Evolutionary conservation across 2,888 invertebrate genomes (phyloP), one percentile per base, ranked within the genome.

Genomic region (Drosophila quinaria): DNA sequence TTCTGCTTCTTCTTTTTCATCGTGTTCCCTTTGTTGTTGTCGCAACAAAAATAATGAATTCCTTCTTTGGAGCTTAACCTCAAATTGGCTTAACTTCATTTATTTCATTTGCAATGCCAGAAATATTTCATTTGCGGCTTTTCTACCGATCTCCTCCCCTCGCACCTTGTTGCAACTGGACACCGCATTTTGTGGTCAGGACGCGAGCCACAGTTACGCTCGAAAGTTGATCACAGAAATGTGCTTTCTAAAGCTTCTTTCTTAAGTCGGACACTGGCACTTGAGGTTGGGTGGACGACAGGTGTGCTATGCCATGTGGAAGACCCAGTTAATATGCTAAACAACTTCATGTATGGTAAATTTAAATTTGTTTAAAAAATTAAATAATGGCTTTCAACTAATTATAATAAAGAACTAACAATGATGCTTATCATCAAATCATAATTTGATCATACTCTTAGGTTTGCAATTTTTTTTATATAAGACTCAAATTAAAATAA

Each of bases 31-130:
- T 17, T 59, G 47, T 47, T 61, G 50, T 47, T 68, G 51, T 65
- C 65, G 35, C 64, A 70, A 55, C 22, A 66, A 70, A 65, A 56
- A 73, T 85, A 88, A 87, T 86, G 79, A 83, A 81, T 86, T 86
- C 88, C 83, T 74, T 73, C 72, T 81, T 84, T 80, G 72, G 69
- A 67, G 70, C 80, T 86, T 86, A 88, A 75, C 79, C 83, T 86
- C 71, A 88, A 83, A 86, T 88, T 88, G 88, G 81, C 88, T 84
- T 83, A 88, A 88, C 83, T 88, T 86, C 74, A 83, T 83, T 86
- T 81, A 80, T 85, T 88, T 77, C 75, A 80, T 77, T 81, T 80
- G 83, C 74, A 78, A 68, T 77, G 54, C 63, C 77, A 51, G 65
- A 87, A 87, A 87, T 80, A 68, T 85, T 84, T 75, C 68, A 68